Conservation (phyloP, 2,888 invertebrate genomes). For the Polymixis lichenea region DNA sequence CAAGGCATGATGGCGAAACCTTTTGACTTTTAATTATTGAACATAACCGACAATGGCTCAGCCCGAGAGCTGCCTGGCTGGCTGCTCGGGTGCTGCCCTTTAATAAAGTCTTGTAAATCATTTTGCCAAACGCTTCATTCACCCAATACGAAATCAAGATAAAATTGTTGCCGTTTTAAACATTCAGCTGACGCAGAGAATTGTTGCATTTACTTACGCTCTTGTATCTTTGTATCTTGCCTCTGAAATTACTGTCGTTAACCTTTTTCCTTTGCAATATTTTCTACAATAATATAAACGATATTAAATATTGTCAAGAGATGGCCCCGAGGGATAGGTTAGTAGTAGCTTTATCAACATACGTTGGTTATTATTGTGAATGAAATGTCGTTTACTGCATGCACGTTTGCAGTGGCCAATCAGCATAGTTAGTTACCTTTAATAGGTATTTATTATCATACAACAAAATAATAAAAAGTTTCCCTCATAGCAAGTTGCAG, state of each 20-base stretch:
- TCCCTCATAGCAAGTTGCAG: conserved; percentile 44
- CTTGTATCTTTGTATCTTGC: conserved; percentile 38
- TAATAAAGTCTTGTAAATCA: conserved; percentile 82
- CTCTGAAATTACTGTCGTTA: conserved; percentile 16
- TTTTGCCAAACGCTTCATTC: conserved; percentile 68
- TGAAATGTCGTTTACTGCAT: conserved; percentile 51
- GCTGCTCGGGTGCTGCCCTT: conserved; percentile 76
- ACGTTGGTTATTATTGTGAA: conserved; percentile 44
- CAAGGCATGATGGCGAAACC: conserved; percentile 78
- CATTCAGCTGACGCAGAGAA: conserved; percentile 38
- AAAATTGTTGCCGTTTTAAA: conserved; percentile 54
- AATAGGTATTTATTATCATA: conserved; percentile 48
- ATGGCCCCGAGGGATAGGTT: conserved; percentile 10
- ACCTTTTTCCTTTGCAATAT: conserved; percentile 15
- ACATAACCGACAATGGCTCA: conserved; percentile 76
- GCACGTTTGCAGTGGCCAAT: conserved; percentile 45
- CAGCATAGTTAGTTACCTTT: conserved; percentile 40
- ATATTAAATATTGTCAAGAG: conserved; percentile 35
- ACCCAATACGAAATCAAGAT: conserved; percentile 62
- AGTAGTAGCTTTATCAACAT: conserved; percentile 45
- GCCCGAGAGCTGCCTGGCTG: conserved; percentile 64
- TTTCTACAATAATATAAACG: conserved; percentile 17
- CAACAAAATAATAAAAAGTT: conserved; percentile 52
- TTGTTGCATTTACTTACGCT: conserved; percentile 45
- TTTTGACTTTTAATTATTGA: conserved; percentile 85